Percentiles rank a stretch among this genome's conserved stretches.
Conservation (phyloP, 2,113 vertebrate species). For the Brienomyrus brachyistius region DNA sequence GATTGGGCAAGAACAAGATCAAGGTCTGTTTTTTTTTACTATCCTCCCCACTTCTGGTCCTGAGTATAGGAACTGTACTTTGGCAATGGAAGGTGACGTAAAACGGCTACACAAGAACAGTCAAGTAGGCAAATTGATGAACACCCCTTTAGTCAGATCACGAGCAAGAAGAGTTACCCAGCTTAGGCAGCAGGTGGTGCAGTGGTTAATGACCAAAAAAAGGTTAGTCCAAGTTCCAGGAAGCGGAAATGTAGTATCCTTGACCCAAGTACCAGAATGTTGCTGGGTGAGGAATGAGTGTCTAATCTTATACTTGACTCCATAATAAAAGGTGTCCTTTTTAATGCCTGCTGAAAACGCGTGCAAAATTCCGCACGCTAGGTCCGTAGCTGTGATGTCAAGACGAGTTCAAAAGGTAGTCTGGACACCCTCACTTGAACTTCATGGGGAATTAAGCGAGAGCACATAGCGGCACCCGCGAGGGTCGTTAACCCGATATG, state of each 20-base stretch:
- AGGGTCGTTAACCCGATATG: conserved; percentile 18
- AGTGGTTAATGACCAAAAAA: background rate
- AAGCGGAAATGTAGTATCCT: background rate
- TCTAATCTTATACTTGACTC: background rate
- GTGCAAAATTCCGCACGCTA: background rate
- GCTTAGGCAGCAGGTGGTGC: background rate
- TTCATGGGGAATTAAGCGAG: conserved; percentile 5
- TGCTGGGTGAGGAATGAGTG: background rate
- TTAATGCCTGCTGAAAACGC: background rate
- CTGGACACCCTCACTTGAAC: conserved; percentile 11
- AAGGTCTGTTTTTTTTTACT: background rate
- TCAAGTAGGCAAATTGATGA: background rate
- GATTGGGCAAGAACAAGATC: background rate
- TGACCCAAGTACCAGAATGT: background rate
- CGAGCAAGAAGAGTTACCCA: background rate
- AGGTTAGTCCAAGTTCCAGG: background rate
- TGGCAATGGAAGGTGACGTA: background rate
- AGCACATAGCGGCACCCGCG: background rate
- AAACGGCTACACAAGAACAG: background rate
- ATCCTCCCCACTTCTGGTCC: background rate
- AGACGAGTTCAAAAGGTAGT: background rate
- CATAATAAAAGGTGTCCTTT: background rate
- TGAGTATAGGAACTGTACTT: background rate
- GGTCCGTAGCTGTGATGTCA: background rate
- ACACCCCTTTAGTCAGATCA: background rate